phyloP scores from a whole-genome alignment of 1,140 invertebrate species.

The Drosophila sp. region DNA sequence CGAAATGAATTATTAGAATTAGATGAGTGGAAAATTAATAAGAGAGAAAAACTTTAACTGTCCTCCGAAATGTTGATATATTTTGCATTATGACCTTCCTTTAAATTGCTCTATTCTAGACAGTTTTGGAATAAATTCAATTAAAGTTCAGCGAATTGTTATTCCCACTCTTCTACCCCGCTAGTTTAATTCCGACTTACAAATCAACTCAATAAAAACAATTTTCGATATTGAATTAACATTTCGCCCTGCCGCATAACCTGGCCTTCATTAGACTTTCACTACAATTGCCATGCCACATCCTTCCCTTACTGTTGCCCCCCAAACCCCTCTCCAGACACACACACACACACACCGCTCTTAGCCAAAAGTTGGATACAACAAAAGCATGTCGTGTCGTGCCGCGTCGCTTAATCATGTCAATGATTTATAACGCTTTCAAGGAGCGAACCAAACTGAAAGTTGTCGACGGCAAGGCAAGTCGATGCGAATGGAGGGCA shows the following conservation, averaged over 20 bases:
- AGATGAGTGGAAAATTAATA: no score
- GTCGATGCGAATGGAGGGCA: slow-evolving; percentile 1
- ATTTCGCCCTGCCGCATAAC: slow-evolving; percentile 37
- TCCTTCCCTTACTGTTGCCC: slow-evolving; percentile 1
- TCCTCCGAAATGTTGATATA: no score
- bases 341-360: slow-evolving; percentile 18
- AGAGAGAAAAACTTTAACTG: no score
- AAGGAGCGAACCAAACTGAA: slow-evolving; percentile 75
- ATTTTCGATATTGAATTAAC: slow-evolving; percentile 80
- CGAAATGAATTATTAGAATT: no score
- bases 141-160: background rate
- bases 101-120: no score
- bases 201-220: slow-evolving; percentile 76
- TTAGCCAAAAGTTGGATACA: slow-evolving; percentile 39
- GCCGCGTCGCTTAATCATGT: slow-evolving; percentile 78
- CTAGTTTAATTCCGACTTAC: slow-evolving; percentile 26
- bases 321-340: background rate
- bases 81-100: no score
- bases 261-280: slow-evolving; percentile 29
- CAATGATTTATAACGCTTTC: slow-evolving; percentile 82
- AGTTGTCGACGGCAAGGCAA: slow-evolving; percentile 69
- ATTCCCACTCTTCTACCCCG: background rate
- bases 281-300: slow-evolving; percentile 21
- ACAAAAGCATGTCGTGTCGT: slow-evolving; percentile 77
- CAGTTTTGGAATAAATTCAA: no score